Conservation (phyloP, 2,888 invertebrate species). For the Heliconius hortense region DNA sequence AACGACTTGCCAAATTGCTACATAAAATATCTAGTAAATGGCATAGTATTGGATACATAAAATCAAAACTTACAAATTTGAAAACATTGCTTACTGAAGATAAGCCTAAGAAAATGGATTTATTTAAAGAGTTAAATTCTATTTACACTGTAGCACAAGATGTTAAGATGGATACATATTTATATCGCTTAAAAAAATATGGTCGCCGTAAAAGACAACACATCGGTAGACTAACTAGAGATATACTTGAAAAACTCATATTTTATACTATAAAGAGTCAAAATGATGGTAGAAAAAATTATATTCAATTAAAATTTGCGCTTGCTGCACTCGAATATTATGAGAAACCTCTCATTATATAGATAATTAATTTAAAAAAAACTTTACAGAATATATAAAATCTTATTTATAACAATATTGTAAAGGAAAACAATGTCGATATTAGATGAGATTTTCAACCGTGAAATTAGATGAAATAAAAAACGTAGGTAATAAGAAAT, state of each 20-base stretch:
- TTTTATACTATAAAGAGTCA: slow-evolving; percentile 52
- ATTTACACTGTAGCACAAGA: slow-evolving; percentile 52
- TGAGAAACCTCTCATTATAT: slow-evolving; percentile 32
- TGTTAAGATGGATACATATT: slow-evolving; percentile 58
- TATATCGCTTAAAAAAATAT: slow-evolving; percentile 56
- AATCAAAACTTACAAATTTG: slow-evolving; percentile 50
- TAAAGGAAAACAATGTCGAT: neutral
- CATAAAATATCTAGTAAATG: slow-evolving; percentile 47
- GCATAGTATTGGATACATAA: slow-evolving; percentile 49
- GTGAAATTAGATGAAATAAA: slow-evolving; percentile 38
- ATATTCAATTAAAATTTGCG: slow-evolving; percentile 57
- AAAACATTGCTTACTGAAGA: slow-evolving; percentile 48
- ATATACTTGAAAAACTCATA: slow-evolving; percentile 52
- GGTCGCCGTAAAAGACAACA: slow-evolving; percentile 47
- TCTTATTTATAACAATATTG: neutral
- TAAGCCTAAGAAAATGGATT: slow-evolving; percentile 51
- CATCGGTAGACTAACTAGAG: slow-evolving; percentile 53
- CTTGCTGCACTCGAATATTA: slow-evolving; percentile 56
- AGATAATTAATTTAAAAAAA: slow-evolving; percentile 10
- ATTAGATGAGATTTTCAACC: slow-evolving; percentile 39
- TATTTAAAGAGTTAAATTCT: slow-evolving; percentile 56
- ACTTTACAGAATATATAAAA: slow-evolving; percentile 12
- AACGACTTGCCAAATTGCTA: slow-evolving; percentile 50
- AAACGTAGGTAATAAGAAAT: neutral
- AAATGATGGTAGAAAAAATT: slow-evolving; percentile 43